Evolutionary conservation across 2,113 vertebrate genomes (phyloP).

Genomic region (Cebus imitator): DNA sequence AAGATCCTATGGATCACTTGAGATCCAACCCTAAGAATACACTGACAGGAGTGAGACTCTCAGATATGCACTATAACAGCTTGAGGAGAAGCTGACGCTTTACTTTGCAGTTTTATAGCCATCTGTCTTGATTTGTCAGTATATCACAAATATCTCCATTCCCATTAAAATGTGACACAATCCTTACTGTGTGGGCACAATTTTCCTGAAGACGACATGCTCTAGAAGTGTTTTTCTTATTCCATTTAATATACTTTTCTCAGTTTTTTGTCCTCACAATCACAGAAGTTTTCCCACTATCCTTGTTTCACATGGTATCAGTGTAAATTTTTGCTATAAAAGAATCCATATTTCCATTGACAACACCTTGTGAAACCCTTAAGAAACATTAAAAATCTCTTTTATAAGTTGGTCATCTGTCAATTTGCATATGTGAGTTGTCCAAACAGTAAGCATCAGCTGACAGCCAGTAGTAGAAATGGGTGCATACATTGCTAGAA

Average conservation of each 20-base stretch:
- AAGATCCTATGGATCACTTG: conserved; percentile 92
- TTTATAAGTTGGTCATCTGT: conserved; percentile 92
- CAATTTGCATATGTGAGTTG: conserved; percentile 91
- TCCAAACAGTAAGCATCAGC: conserved; percentile 88
- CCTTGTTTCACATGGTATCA: conserved; percentile 93
- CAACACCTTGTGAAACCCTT: conserved; percentile 93
- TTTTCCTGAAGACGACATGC: conserved; percentile 87
- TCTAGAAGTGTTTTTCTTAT: conserved; percentile 88
- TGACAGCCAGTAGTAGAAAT: conserved; percentile 87
- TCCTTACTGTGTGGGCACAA: conserved; percentile 87
- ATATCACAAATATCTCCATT: conserved; percentile 91
- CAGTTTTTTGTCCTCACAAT: conserved; percentile 91
- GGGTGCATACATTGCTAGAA: conserved; percentile 90
- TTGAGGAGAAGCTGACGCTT: conserved; percentile 92
- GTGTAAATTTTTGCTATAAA: conserved; percentile 91
- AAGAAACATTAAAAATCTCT: conserved; percentile 92
- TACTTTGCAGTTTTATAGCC: conserved; percentile 92
- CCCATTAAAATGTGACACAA: conserved; percentile 93
- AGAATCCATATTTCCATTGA: conserved; percentile 95
- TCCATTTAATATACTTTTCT: conserved; percentile 88
- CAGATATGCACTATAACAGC: conserved; percentile 92
- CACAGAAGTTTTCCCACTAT: conserved; percentile 87
- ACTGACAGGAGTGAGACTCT: conserved; percentile 91
- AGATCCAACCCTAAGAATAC: conserved; percentile 89
- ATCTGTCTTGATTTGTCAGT: conserved; percentile 92